Evolutionary conservation across 2,888 invertebrate genomes (phyloP), one percentile per base, ranked within the genome.

Genomic region (Holacanthella duospinosa): DNA sequence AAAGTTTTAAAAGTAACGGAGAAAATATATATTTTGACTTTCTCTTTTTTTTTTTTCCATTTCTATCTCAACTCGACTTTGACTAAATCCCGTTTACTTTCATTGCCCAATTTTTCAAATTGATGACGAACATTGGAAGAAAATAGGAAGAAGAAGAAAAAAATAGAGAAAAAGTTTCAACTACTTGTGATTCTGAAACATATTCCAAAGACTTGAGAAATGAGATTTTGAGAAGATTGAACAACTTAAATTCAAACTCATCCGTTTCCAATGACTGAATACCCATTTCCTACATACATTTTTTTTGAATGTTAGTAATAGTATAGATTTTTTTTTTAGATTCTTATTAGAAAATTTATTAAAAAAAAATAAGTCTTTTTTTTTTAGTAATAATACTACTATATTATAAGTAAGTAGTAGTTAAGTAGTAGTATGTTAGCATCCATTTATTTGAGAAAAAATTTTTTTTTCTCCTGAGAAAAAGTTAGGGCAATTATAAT

Each of bases 91-190:
- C 48, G 48, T 48, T 48, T 48, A 48, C 48, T 48, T 48, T 48
- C 48, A 48, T 48, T 48, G 48, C 19, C 62, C 68, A 64, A 67
- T 68, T 65, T 70, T 64, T 67, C 67, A 67, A 67, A 67, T 67
- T 67, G 67, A 67, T 66, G 67, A 66, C 44, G 55, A 65, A 61
- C 62, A 64, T 62, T 67, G 64, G 58, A 48, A 29, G 48, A 24
- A 48, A 43, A 43, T 57, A 62, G 28, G 55, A 55, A 64, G 55
- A 54, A 55, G 44, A 54, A 60, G 61, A 57, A 36, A 29, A 58
- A n/a, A n/a, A 43, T n/a, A 27, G 36, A 59, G 27, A 55, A 59
- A 61, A 44, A 55, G 53, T 59, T 29, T 21, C 3, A 29, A 55
- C 64, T 65, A 62, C 60, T 65, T 64, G 60, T 55, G 62, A 62